Percentiles rank a stretch among this genome's conserved stretches.
phyloP scores from a whole-genome alignment of 2,888 invertebrate genomes.

The Hipparchia sbordonii region DNA sequence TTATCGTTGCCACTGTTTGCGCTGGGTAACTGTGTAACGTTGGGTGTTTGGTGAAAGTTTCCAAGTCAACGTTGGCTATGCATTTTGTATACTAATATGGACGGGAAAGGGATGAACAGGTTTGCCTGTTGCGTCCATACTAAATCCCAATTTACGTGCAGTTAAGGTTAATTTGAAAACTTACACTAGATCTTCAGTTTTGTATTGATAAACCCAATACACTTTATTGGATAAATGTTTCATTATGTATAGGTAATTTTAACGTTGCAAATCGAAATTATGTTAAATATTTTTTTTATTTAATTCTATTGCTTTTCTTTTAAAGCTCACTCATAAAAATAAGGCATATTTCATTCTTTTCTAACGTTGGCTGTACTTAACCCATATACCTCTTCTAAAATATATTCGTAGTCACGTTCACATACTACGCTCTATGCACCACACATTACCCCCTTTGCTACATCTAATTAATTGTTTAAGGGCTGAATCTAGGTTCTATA shows the following conservation, averaged over 20 bases:
- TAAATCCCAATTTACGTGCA: too few species aligned
- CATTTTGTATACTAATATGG: too few species aligned
- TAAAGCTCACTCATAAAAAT: slow-evolving; percentile 28
- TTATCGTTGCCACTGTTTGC: not conserved
- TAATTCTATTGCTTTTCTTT: slow-evolving; percentile 23
- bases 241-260: not conserved
- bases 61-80: too few species aligned
- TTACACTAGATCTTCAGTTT: too few species aligned
- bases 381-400: slow-evolving; percentile 41
- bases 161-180: too few species aligned
- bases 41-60: too few species aligned
- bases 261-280: not conserved
- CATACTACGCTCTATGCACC: slow-evolving; percentile 57
- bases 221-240: not conserved
- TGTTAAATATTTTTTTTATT: not conserved
- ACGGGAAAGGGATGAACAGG: too few species aligned
- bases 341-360: slow-evolving; percentile 34
- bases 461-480: slow-evolving; percentile 46
- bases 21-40: too few species aligned
- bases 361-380: slow-evolving; percentile 44
- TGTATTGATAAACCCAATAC: too few species aligned
- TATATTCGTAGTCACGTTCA: slow-evolving; percentile 57
- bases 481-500: slow-evolving; percentile 33
- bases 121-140: too few species aligned
- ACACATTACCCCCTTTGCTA: slow-evolving; percentile 67